These are phyloP conservation scores for Carposina sasakii DNA, from an alignment of 1,140 invertebrate genomes.

Conservation along the genomic window DNA sequence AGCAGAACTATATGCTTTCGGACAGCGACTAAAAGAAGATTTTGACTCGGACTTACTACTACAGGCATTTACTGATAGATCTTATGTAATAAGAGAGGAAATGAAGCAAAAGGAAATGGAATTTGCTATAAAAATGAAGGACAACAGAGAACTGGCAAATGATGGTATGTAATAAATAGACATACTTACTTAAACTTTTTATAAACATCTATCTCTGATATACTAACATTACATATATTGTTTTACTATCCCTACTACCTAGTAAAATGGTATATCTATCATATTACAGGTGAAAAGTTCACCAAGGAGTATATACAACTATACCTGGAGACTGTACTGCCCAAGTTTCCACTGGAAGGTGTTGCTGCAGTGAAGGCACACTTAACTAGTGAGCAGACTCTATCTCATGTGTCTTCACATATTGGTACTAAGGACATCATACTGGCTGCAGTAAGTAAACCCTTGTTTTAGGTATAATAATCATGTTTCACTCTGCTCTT, in stretches of 20 bases:
- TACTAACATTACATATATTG: no score
- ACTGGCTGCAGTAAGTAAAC: constrained; percentile 77
- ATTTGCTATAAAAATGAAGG: constrained; percentile 76
- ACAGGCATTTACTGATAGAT: constrained; percentile 85
- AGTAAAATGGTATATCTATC: constrained; percentile 1
- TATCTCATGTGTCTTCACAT: constrained; percentile 80
- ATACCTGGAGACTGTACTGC: constrained; percentile 76
- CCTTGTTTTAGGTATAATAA: neutral
- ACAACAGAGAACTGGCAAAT: constrained; percentile 80
- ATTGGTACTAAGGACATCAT: constrained; percentile 90
- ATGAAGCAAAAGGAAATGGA: constrained; percentile 79
- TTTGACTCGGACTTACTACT: constrained; percentile 81
- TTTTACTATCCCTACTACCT: no score
- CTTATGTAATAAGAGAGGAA: constrained; percentile 84
- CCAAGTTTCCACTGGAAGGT: constrained; percentile 81
- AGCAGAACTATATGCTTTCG: constrained; percentile 91
- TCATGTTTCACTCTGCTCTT: neutral
- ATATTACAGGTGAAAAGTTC: constrained; percentile 57
- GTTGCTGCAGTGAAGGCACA: constrained; percentile 76
- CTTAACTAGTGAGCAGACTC: constrained; percentile 77
- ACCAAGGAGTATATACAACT: constrained; percentile 56
- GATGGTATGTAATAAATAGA: constrained; percentile 72
- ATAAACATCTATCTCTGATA: neutral
- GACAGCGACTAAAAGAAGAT: constrained; percentile 87
- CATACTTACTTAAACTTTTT: neutral